A percentile compares a stretch with the other conserved stretches of the same genome.
Evolutionary conservation across 2,113 vertebrate species (phyloP).

Genomic region (Lepus americanus): DNA sequence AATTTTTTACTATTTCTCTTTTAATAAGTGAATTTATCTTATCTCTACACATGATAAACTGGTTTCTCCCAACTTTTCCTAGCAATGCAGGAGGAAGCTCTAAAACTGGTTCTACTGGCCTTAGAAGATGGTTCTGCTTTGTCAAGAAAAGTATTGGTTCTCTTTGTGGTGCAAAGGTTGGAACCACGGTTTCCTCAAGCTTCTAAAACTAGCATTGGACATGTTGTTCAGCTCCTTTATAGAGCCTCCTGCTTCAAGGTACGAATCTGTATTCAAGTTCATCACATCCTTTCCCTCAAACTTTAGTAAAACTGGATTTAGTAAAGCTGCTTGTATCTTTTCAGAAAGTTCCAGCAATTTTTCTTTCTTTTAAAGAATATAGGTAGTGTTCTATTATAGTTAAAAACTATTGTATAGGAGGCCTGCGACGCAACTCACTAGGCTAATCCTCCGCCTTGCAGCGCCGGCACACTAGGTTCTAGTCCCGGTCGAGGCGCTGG

Average conservation of each 20-base stretch:
- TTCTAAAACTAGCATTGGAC: constrained; percentile 99
- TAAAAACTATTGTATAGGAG: neutral
- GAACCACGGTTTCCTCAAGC: constrained; percentile 98
- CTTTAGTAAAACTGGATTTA: constrained; percentile 10
- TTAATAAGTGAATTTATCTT: constrained; percentile 9
- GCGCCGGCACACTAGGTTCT: no score
- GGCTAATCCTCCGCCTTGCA: neutral
- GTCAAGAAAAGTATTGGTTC: constrained; percentile 97
- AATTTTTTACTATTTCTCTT: constrained; percentile 30
- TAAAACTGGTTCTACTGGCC: constrained; percentile 97
- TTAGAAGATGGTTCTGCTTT: constrained; percentile 97
- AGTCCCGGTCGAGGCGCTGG: no score
- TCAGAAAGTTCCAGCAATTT: constrained; percentile 43
- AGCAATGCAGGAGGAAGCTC: constrained; percentile 99
- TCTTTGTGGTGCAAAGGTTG: constrained; percentile 98
- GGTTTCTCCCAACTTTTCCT: constrained; percentile 60
- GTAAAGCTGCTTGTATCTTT: constrained; percentile 25
- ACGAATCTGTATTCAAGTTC: constrained; percentile 44
- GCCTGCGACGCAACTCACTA: neutral
- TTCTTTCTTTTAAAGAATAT: neutral
- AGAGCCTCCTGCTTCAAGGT: constrained; percentile 99
- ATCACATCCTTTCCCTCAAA: neutral
- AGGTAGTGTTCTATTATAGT: neutral
- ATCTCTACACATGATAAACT: constrained; percentile 1
- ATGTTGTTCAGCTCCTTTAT: constrained; percentile 99